Conservation (phyloP, 2,888 invertebrate genomes). For the Trilocha varians region DNA sequence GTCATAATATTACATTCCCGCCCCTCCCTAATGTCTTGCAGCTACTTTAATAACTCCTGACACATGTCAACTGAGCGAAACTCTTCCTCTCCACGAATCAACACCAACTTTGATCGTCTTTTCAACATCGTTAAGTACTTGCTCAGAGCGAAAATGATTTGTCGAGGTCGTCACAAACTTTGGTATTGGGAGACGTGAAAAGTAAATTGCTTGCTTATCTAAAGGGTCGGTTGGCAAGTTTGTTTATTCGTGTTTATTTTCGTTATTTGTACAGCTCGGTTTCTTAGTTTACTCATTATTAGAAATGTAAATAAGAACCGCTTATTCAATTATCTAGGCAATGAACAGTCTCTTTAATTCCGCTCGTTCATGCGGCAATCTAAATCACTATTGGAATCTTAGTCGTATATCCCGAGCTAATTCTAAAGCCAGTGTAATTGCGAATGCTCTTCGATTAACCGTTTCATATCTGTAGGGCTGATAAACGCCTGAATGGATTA, state of each 20-base stretch:
- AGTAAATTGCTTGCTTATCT: not conserved
- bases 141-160: constrained; percentile 6
- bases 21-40: not conserved
- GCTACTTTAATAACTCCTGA: not conserved
- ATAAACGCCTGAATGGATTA: constrained; percentile 24
- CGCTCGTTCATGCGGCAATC: no score
- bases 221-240: not conserved
- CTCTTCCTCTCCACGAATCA: constrained; percentile 10
- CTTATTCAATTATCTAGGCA: not conserved
- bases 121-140: constrained; percentile 10
- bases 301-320: no score
- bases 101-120: constrained; percentile 15
- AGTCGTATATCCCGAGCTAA: constrained; percentile 22
- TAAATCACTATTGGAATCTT: constrained; percentile 29
- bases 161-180: not conserved
- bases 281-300: no score
- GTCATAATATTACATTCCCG: constrained; percentile 5
- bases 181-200: not conserved
- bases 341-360: no score
- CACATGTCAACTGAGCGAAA: not conserved
- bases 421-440: constrained; percentile 31
- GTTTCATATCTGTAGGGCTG: constrained; percentile 12
- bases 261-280: no score
- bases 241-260: not conserved
- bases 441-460: constrained; percentile 12